Evolutionary conservation across 1,140 invertebrate species (phyloP), one percentile per base, ranked within the genome.

Genomic region (Heliothis virescens): DNA sequence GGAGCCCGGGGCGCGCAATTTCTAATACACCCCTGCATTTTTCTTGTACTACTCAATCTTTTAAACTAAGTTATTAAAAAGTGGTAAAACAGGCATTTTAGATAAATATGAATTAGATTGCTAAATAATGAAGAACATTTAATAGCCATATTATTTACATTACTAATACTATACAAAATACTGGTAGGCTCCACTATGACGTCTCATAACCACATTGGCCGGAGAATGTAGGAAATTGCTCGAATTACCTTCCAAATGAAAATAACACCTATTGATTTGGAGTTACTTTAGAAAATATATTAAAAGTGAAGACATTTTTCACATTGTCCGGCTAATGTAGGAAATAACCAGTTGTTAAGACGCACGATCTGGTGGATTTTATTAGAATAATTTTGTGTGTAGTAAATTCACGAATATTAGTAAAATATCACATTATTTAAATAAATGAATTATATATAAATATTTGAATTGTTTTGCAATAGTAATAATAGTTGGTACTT

Each of bases 61-160:
- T 75, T 60, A 1, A 62, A 18, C 13, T 34, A 29, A 52, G 48
- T 52, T 76, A 76, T 52, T 50, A 63, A 34, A 26, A 76, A n/a
- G 57, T 76, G 48, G 74, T 76, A 65, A 65, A 76, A 76, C 74
- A 76, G 74, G 74, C 47, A 7, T 50, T 69, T 52, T 18, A 76
- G 74, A 69, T 62, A 53, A 78, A 79, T 65, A 63, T 76, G 52
- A 77, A 79, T 65, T 74, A 84, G 48, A 60, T 78, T 60, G 53
- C 50, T 79, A 83, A 72, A 57, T 83, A 79, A 77, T 80, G 60
- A 77, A 63, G 34, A 73, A 72, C 50, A 73, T 81, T 79, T 83
- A 80, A 88, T 84, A 86, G 86, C 86, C 86, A 86, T 88, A 86
- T 85, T 86, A 84, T 82, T 87, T 78, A 84, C 82, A 79, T 76